Percentiles rank a stretch among this genome's conserved stretches.
phyloP scores from a whole-genome alignment of 2,113 vertebrate genomes.

The Rhea pennata region DNA sequence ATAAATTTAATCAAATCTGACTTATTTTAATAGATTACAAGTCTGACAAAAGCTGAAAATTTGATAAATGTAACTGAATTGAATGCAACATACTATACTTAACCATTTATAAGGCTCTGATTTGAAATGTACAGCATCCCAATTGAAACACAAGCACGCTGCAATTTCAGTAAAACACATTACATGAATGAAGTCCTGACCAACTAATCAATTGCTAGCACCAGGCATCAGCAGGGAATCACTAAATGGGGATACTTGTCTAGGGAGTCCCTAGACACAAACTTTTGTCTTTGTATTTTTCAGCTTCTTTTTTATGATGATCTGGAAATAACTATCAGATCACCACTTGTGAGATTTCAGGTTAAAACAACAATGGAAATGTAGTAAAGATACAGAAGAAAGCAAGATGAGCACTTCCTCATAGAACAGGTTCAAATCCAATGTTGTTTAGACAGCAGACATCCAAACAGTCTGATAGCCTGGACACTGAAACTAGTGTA shows the following conservation, averaged over 20 bases:
- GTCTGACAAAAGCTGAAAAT: background rate
- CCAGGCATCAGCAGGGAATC: background rate
- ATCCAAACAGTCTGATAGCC: background rate
- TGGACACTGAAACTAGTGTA: background rate
- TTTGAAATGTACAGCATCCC: background rate
- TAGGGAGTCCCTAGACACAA: background rate
- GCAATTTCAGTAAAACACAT: background rate
- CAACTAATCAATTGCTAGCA: background rate
- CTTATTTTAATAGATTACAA: slow-evolving; percentile 14
- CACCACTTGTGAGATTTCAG: background rate
- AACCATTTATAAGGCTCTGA: background rate
- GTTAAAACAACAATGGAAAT: background rate
- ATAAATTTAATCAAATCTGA: slow-evolving; percentile 8
- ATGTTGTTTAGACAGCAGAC: background rate
- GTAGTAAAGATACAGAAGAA: background rate
- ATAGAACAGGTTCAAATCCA: background rate
- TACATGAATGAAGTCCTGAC: background rate
- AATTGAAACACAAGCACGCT: background rate
- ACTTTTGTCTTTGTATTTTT: background rate
- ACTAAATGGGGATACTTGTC: background rate
- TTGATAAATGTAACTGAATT: slow-evolving; percentile 28
- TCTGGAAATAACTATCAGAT: background rate
- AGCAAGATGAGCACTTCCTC: background rate
- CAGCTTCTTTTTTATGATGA: background rate
- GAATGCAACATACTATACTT: background rate